phyloP scores from a whole-genome alignment of 2,113 vertebrate genomes.

The Gymnobelideus leadbeateri region DNA sequence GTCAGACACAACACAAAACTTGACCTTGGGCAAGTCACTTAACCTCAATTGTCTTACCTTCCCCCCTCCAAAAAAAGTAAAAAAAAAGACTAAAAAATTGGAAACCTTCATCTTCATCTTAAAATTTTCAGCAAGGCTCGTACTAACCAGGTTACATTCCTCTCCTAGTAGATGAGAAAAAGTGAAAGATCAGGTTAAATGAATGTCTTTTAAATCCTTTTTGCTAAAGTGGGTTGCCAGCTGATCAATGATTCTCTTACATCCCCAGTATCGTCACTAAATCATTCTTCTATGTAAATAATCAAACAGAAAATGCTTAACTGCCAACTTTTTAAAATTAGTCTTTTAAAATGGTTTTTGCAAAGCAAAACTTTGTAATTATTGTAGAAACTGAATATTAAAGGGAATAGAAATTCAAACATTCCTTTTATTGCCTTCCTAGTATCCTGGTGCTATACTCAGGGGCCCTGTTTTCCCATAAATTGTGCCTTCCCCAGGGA shows the following conservation, averaged over 20 bases:
- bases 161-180: not conserved
- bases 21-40: too few relatives aligned
- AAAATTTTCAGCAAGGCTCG: not conserved
- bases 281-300: not conserved
- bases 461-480: not conserved
- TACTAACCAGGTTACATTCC: too few relatives aligned
- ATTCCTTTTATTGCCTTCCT: not conserved
- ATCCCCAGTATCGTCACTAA: too few relatives aligned
- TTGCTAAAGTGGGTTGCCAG: not conserved
- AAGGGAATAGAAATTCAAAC: not conserved
- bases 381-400: not conserved
- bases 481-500: not conserved
- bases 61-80: too few relatives aligned
- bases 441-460: not conserved
- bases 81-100: too few relatives aligned
- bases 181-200: not conserved
- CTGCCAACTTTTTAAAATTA: not conserved
- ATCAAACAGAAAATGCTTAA: not conserved
- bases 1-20: too few relatives aligned
- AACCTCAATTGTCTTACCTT: too few relatives aligned
- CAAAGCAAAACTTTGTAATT: not conserved
- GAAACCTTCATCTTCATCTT: not conserved
- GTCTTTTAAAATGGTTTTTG: constrained; percentile 6
- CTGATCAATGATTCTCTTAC: not conserved
- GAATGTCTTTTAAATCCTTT: not conserved